Evolutionary conservation across 2,888 invertebrate species (phyloP).

Genomic region (Macrosiphum euphorbiae): DNA sequence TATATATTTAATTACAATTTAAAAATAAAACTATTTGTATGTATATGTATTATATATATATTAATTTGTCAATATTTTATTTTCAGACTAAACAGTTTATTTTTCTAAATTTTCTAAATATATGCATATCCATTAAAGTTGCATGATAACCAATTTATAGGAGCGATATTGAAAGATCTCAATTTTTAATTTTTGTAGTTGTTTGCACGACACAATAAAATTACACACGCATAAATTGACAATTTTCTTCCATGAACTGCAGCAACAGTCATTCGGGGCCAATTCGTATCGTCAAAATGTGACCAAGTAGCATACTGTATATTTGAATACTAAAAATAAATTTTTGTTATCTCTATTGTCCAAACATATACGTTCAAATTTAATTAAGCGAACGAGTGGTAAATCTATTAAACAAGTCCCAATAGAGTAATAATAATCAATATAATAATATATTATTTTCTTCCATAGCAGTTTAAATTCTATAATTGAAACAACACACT

Average conservation of each 20-base stretch:
- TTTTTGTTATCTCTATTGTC: neutral
- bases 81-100: neutral
- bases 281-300: neutral
- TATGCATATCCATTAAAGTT: neutral
- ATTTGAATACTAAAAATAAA: neutral
- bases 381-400: neutral
- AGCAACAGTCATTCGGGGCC: neutral
- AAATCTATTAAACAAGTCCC: neutral
- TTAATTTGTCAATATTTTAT: neutral
- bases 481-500: neutral
- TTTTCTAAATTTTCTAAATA: neutral
- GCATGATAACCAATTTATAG: neutral
- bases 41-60: neutral
- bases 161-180: neutral
- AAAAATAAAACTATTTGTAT: neutral
- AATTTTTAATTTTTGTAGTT: neutral
- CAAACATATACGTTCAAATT: neutral
- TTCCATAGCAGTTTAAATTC: neutral
- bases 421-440: neutral
- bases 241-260: neutral
- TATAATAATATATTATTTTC: neutral
- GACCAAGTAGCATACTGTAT: neutral
- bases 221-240: neutral
- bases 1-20: neutral
- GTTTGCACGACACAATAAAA: neutral